Conservation (phyloP, 2,797 vertebrate species). For the Adelosebastes latens region DNA sequence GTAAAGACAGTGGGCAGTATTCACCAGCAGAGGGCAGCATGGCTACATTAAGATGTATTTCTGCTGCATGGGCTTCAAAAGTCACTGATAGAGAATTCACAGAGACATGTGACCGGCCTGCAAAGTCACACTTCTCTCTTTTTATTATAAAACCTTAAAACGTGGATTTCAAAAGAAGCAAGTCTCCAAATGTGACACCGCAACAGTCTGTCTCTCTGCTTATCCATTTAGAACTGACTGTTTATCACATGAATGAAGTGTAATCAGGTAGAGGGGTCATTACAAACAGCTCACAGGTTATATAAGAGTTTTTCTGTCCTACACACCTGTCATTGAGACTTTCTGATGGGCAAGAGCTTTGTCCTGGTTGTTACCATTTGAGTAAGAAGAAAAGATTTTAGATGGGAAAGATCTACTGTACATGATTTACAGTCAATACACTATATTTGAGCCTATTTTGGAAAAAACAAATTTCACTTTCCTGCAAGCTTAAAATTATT, state of each 20-base stretch:
- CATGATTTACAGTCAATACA: neutral
- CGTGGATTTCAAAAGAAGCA: neutral
- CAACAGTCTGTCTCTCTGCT: neutral
- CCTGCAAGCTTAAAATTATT: neutral
- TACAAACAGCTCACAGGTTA: neutral
- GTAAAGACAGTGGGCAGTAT: neutral
- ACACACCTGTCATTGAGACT: neutral
- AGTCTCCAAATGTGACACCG: too few relatives aligned
- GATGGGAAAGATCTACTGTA: neutral
- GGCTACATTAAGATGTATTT: neutral
- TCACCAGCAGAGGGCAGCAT: constrained; percentile 64
- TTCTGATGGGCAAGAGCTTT: neutral
- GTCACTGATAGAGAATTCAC: neutral
- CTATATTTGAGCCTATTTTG: neutral
- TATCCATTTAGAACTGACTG: neutral
- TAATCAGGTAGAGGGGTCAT: neutral
- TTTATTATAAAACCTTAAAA: neutral
- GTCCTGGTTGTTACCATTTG: neutral
- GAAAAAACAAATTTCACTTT: neutral
- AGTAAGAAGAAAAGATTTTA: neutral
- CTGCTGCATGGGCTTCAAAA: neutral
- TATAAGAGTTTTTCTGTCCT: neutral
- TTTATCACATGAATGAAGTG: neutral
- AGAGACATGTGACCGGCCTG: neutral
- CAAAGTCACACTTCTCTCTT: neutral